Evolutionary conservation across 2,113 vertebrate species (phyloP), one percentile per base, ranked within the genome.

Genomic region (Acanthochromis polyacanthus): DNA sequence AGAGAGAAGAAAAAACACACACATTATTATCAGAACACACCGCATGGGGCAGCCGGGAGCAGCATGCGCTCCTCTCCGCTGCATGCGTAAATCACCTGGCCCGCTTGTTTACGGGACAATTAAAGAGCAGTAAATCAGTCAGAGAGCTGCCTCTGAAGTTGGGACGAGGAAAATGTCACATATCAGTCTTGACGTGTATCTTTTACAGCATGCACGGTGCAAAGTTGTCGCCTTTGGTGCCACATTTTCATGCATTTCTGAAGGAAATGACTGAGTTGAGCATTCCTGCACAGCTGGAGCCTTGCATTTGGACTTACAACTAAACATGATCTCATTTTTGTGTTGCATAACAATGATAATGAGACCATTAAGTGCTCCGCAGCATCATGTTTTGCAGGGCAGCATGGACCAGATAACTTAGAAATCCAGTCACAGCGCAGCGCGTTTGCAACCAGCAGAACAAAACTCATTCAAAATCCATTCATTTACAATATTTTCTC

Each of bases 1-100:
- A 52, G 17, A 30, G 30, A 5, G 25, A 5, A 15, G 4, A 75
- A 30, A 30, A 30, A 30, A 36, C 32, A 36, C 32, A 36, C 32
- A 89, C 89, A 91, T 83, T 81, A 68, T 83, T 62, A 79, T 84
- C 62, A 75, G 53, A 64, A 58, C 75, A 51, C 57, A 73, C 77
- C 80, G 60, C 88, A 55, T 60, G 88, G 78, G 83, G 85, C 88
- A 88, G 80, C 25, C 16, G 50, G 56, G 84, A 90, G 89, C 81
- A 63, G 40, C 9, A 23, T 62, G 75, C 71, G 78, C 75, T 66
- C 78, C 74, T 5, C 74, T 69, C 60, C 43, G 55, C 68, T 46
- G 62, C 76, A 17, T 58, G 70, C 65, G 48, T 85, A 71, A 71
- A 86, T 88, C 86, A 88, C 80, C 56, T 82, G 77, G 22, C 17